Evolutionary conservation across 2,113 vertebrate genomes (phyloP), one percentile per base, ranked within the genome.

Genomic region (Accipiter virgatus): DNA sequence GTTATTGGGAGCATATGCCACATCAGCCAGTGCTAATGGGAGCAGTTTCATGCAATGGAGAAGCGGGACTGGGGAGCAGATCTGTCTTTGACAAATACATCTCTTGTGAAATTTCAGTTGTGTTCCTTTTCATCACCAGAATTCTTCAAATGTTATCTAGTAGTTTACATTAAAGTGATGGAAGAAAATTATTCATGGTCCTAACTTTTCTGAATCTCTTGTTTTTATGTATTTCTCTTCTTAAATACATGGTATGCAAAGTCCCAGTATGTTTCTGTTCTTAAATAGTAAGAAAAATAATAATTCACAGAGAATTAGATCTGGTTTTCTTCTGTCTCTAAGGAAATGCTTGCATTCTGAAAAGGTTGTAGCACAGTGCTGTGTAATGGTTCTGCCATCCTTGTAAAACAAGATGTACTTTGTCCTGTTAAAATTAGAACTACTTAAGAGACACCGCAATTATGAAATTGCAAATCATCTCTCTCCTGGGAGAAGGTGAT

Each of bases 381-480:
- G 22, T 77, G 31, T 79, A 62, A 81, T 66, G 53, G n/a, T 91
- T 94, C 56, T 80, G 58, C 29, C 0, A 0, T 79, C 73, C 78
- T 85, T 91, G 70, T 89, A 63, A 92, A 92, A 95, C 9, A 16
- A 86, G 86, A 71, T 65, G 81, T 95, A 48, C 81, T 91, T 91
- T 27, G 34, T 65, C 78, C 86, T 80, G 59, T 88, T 94, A 94
- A 96, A 97, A 96, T 93, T 88, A 91, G 88, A 96, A 79, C 65
- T 89, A 48, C 81, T 89, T 93, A 88, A 91, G 70, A 93, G 90
- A 63, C 55, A 65, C 74, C 1, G 6, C 68, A 77, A 81, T 95
- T 88, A 73, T 38, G 75, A 94, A 94, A 93, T 91, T 81, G 48
- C 78, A 95, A 74, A 87, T 80, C 5, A 3, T 90, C 48, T 79